phyloP scores from a whole-genome alignment of 2,797 vertebrate species.

The Phoxinus dragarum region DNA sequence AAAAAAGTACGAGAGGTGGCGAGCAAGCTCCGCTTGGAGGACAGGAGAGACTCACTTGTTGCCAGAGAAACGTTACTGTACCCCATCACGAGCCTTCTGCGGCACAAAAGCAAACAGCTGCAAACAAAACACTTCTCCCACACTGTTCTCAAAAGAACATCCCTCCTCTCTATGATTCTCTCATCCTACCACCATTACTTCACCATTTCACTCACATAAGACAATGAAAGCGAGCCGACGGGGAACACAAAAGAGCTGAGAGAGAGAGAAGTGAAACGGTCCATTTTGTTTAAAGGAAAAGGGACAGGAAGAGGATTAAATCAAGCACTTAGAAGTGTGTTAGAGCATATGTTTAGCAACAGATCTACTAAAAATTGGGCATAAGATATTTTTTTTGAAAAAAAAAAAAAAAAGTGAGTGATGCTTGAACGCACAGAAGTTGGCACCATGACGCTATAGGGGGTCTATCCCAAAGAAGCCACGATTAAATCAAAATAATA shows the following conservation, averaged over 20 bases:
- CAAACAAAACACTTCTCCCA: constrained; percentile 55
- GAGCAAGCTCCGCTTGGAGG: constrained; percentile 40
- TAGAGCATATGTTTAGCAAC: not conserved
- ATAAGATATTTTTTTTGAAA: too few relatives aligned
- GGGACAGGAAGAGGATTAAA: not conserved
- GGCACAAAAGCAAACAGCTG: constrained; percentile 27
- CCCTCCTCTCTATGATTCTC: constrained; percentile 18
- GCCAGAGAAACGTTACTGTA: constrained; percentile 55
- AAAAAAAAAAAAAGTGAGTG: not conserved
- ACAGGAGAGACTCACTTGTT: constrained; percentile 49
- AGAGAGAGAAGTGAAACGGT: not conserved
- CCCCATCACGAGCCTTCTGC: constrained; percentile 23
- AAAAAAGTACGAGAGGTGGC: constrained; percentile 15
- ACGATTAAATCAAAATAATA: not conserved
- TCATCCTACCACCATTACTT: constrained; percentile 31
- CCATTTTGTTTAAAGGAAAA: not conserved
- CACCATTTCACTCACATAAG: constrained; percentile 40
- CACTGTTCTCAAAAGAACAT: constrained; percentile 35
- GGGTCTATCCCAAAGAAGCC: not conserved
- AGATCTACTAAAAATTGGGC: not conserved
- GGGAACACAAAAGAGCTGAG: constrained; percentile 6
- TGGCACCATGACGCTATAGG: not conserved
- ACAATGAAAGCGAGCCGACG: constrained; percentile 22
- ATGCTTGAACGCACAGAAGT: not conserved
- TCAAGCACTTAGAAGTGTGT: not conserved